These are phyloP conservation scores for Anisognathus igniventris DNA, from an alignment of 2,797 vertebrate species.

Conservation along the genomic window DNA sequence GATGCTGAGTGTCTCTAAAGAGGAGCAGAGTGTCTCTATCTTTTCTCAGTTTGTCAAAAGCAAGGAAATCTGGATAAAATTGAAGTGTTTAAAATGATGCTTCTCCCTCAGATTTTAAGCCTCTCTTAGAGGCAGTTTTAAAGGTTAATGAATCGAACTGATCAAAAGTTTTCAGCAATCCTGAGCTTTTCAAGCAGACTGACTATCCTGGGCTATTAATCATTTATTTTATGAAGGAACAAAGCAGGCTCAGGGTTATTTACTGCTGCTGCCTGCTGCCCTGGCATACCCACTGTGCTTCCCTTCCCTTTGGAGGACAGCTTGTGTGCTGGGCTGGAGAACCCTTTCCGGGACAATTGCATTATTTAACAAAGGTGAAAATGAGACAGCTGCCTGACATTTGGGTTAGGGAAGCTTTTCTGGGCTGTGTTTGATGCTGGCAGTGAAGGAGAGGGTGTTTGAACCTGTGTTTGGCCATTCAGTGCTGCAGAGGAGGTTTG, in stretches of 20 bases:
- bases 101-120: background rate
- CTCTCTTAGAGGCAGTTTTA: background rate
- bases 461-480: background rate
- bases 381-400: background rate
- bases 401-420: background rate
- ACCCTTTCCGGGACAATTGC: background rate
- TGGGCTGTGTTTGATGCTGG: background rate
- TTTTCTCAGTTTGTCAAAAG: background rate
- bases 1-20: background rate
- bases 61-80: background rate
- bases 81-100: background rate
- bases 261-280: constrained; percentile 33
- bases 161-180: constrained; percentile 39
- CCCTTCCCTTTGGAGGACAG: background rate
- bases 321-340: background rate
- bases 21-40: background rate
- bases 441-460: background rate
- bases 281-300: constrained; percentile 35
- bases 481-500: background rate
- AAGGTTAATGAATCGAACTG: constrained; percentile 38
- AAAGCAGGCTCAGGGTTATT: constrained; percentile 21
- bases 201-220: constrained; percentile 39
- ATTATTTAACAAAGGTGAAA: constrained; percentile 40
- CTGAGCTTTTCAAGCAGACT: background rate
- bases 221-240: constrained; percentile 54